Evolutionary conservation across 2,888 invertebrate genomes (phyloP), one percentile per base, ranked within the genome.

Genomic region (Coremacera marginata): DNA sequence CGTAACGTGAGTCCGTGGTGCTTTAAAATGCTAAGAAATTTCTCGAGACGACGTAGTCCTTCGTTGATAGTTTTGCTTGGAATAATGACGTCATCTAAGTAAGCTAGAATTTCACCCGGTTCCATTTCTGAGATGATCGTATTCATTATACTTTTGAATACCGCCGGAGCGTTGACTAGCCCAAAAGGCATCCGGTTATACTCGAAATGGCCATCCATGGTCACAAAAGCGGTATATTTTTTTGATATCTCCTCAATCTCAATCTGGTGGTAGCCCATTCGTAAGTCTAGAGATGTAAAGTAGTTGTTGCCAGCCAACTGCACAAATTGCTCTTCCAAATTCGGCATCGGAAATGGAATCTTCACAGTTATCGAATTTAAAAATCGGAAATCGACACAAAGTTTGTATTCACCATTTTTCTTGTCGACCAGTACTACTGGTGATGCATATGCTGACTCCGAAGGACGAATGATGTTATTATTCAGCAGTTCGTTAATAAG

Each of bases 191-290:
- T 75, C 2, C 60, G 14, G 8, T 67, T 78, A 16, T 68, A 68
- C 25, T 72, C 78, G 52, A 60, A 76, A 19, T 68, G 75, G n/a
- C 68, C 72, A 2, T 71, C 67, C 3, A 55, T 67, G 7, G 71
- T 67, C 1, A 75, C 37, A 60, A 76, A 72, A 3, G 62, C 68
- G 22, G 22, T 68, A 14, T 49, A 68, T 68, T 51, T 22, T 14
- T 76, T 78, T 25, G 68, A 51, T 0, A 16, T 25, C 16, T 68
- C 68, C 2, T 37, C 49, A 11, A 68, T 49, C 51, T 68, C 49
- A 5, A 81, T 80, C 71, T 81, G 80, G n/a, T 81, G 77, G 70
- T 79, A 82, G 2, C 80, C 81, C 37, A 65, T 77, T 3, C 78
- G 63, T 22, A 82, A 27, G 14, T 80, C 80, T 0, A 80, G 65